Percentiles rank a stretch among this genome's conserved stretches.
phyloP scores from a whole-genome alignment of 2,113 vertebrate species.

The Uropsilus gracilis region DNA sequence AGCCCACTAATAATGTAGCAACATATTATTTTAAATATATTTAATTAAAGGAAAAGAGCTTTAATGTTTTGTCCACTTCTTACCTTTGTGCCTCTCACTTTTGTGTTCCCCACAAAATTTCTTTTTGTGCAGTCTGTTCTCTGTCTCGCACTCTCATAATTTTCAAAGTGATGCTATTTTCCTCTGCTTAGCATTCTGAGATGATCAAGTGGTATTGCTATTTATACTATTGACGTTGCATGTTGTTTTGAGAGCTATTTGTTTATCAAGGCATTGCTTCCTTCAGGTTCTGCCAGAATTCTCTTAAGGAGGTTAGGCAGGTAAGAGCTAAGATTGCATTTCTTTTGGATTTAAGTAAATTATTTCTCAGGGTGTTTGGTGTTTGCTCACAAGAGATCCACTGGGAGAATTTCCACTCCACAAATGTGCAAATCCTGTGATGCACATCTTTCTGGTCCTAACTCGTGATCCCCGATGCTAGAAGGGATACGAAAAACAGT shows the following conservation, averaged over 20 bases:
- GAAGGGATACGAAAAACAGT: neutral
- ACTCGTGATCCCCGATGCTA: neutral
- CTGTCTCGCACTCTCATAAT: neutral
- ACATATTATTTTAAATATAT: neutral
- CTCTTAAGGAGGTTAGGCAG: neutral
- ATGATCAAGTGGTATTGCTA: neutral
- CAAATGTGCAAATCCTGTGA: neutral
- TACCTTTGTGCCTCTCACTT: neutral
- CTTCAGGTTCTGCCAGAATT: neutral
- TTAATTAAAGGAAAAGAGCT: neutral
- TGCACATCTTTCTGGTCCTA: neutral
- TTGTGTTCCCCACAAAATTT: neutral
- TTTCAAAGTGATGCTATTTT: neutral
- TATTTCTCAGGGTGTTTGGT: neutral
- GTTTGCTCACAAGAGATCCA: neutral
- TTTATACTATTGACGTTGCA: neutral
- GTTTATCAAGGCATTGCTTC: neutral
- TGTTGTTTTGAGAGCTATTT: neutral
- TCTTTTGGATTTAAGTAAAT: constrained; percentile 26
- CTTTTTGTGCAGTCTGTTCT: neutral
- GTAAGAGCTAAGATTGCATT: neutral
- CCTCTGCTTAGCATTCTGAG: neutral
- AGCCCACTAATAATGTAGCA: neutral
- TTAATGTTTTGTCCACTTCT: neutral
- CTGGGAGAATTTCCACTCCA: neutral